These are phyloP conservation scores for Porites evermanni DNA, from an alignment of 92 coral and sea anemone species.

Conservation along the genomic window DNA sequence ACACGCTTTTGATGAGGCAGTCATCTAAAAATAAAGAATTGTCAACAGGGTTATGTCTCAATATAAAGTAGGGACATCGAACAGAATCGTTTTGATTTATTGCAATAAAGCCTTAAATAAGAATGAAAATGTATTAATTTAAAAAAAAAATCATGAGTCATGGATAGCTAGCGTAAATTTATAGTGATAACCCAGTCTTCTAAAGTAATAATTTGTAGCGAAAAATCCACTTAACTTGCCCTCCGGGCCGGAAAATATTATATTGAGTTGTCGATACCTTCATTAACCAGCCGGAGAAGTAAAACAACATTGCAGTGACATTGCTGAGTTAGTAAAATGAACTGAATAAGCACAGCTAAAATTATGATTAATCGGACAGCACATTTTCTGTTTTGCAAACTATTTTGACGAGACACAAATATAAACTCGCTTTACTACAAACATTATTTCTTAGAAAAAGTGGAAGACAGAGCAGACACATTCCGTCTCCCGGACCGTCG, in stretches of 20 bases:
- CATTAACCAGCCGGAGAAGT: background rate
- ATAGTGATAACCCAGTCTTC: too few relatives aligned
- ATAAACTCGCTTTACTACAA: background rate
- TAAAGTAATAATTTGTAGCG: background rate
- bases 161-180: too few relatives aligned
- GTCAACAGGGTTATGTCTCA: background rate
- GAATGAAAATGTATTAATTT: too few relatives aligned
- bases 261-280: background rate
- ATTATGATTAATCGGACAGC: background rate
- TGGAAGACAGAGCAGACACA: background rate
- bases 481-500: background rate
- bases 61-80: background rate
- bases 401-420: background rate
- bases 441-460: too few relatives aligned
- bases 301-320: background rate
- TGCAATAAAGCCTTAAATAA: background rate
- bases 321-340: constrained; percentile 11
- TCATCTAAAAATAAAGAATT: constrained; percentile 18
- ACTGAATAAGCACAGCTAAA: background rate
- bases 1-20: constrained; percentile 42
- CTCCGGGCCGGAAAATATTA: too few relatives aligned
- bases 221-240: too few relatives aligned
- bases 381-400: background rate
- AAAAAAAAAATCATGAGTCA: too few relatives aligned
- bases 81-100: background rate